These are phyloP conservation scores for Poeciliopsis paucimaculata DNA, from an alignment of 2,797 vertebrate genomes.

Conservation along the genomic window DNA sequence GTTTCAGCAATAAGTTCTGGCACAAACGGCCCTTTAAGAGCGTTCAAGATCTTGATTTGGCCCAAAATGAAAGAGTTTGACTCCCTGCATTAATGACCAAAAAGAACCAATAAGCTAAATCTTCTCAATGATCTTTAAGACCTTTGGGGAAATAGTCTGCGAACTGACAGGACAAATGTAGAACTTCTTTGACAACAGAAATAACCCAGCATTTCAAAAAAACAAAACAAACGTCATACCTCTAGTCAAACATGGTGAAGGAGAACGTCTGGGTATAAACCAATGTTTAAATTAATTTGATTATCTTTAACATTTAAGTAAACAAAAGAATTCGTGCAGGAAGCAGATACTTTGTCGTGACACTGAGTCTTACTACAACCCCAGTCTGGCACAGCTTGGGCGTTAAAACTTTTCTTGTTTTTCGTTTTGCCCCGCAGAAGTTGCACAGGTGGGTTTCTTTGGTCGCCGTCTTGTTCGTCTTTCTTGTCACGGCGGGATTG, in stretches of 20 bases:
- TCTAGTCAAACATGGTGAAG: neutral
- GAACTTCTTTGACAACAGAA: neutral
- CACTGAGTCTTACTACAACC: neutral
- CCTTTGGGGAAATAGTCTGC: neutral
- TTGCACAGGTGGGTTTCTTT: constrained; percentile 52
- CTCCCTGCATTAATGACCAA: neutral
- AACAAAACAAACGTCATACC: neutral
- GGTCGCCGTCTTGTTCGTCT: constrained; percentile 24
- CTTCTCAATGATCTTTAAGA: neutral
- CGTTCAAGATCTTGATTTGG: too few relatives aligned
- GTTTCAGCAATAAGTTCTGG: too few relatives aligned
- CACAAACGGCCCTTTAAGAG: too few relatives aligned
- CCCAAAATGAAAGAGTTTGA: too few relatives aligned
- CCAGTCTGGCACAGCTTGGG: neutral
- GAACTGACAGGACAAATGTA: neutral
- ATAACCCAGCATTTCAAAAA: neutral
- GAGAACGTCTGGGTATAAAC: neutral
- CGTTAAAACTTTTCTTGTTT: neutral
- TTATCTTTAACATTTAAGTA: neutral
- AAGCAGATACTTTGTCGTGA: neutral
- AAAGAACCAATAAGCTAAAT: neutral
- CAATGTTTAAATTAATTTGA: neutral
- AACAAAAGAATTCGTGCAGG: neutral
- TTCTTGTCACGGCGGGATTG: constrained; percentile 46
- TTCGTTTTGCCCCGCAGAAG: constrained; percentile 15